phyloP scores from a whole-genome alignment of 2,113 vertebrate species.

The Cynopterus brachyotis region DNA sequence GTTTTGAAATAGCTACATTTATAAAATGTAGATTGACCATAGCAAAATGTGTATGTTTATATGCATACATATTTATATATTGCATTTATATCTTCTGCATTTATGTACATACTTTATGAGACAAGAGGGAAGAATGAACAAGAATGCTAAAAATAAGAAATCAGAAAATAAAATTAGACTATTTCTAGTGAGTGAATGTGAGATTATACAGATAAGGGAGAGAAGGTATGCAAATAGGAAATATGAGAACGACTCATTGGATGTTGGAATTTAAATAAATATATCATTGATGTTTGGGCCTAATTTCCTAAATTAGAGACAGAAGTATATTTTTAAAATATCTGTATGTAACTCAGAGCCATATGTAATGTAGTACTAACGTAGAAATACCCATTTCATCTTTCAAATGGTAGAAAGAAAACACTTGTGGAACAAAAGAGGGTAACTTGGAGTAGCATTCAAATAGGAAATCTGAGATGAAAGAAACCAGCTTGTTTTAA shows the following conservation, averaged over 20 bases:
- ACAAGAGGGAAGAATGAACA: not conserved
- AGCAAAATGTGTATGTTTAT: not conserved
- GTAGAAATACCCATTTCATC: not conserved
- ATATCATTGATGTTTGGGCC: not conserved
- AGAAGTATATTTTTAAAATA: not conserved
- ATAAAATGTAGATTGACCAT: not conserved
- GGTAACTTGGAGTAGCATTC: not conserved
- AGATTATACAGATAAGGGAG: not conserved
- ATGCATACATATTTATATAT: not conserved
- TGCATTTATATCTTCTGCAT: not conserved
- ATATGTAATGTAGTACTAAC: not conserved
- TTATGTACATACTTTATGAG: not conserved
- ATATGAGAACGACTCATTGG: not conserved
- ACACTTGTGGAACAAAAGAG: not conserved
- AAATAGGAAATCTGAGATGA: not conserved
- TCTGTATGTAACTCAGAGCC: not conserved
- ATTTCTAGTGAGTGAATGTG: not conserved
- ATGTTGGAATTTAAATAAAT: slow-evolving; percentile 3
- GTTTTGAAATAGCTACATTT: not conserved
- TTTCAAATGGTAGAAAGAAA: not conserved
- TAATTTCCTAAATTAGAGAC: slow-evolving; percentile 15
- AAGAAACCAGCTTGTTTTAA: not conserved
- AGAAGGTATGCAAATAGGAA: not conserved
- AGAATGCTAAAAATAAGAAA: slow-evolving; percentile 18
- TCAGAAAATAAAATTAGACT: not conserved